Conservation (phyloP, 2,888 invertebrate species). For the Tachystola acroxantha region DNA sequence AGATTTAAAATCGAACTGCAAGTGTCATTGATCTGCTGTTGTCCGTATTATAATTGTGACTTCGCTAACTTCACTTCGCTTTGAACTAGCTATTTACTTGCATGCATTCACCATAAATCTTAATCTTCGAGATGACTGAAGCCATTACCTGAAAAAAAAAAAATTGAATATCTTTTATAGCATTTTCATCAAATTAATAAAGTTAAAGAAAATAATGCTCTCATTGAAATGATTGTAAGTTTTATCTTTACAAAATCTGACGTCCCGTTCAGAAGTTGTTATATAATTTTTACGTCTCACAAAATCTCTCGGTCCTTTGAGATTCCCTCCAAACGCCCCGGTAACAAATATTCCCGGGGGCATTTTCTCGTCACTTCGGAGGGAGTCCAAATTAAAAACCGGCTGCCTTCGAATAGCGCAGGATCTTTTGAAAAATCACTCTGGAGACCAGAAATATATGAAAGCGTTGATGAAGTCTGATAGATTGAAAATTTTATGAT, state of each 20-base stretch:
- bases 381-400: conserved; percentile 40
- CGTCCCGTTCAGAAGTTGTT: conserved; percentile 5
- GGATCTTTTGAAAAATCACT: conserved; percentile 3
- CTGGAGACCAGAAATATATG: background rate
- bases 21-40: too few relatives aligned
- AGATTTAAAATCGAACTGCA: too few relatives aligned
- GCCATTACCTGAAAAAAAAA: conserved; percentile 18
- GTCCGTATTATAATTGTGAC: too few relatives aligned
- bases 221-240: background rate
- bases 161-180: conserved; percentile 5
- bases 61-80: too few relatives aligned
- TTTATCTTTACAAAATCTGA: conserved; percentile 4
- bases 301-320: conserved; percentile 11
- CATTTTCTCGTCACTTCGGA: conserved; percentile 22
- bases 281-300: conserved; percentile 10
- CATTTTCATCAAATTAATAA: conserved; percentile 2
- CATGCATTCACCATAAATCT: too few relatives aligned
- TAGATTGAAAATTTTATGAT: background rate
- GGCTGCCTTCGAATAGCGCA: conserved; percentile 22
- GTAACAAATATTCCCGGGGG: conserved; percentile 18
- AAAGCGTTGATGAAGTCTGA: background rate
- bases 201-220: background rate
- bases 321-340: conserved; percentile 10
- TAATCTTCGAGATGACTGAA: background rate
- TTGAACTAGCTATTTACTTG: too few relatives aligned